These are phyloP conservation scores for Drosophila subpulchrella DNA, from an alignment of 1,140 invertebrate species.

Conservation along the genomic window DNA sequence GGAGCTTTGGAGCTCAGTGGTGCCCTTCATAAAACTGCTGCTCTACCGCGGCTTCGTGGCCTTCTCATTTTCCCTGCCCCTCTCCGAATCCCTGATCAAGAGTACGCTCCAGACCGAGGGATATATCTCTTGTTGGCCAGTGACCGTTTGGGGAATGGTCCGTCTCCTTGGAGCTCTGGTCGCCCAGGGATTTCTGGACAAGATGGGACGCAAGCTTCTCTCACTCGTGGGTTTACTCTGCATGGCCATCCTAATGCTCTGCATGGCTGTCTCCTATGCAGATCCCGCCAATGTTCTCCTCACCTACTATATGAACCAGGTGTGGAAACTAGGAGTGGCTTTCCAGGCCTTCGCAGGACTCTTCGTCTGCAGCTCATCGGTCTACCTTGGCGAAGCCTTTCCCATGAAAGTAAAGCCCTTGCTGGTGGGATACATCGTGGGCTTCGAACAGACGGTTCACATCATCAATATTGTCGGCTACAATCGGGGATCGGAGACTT, in stretches of 20 bases:
- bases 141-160: constrained; percentile 49
- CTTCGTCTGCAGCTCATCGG: constrained; percentile 54
- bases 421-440: constrained; percentile 48
- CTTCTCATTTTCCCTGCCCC: constrained; percentile 64
- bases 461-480: constrained; percentile 61
- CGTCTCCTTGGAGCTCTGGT: constrained; percentile 53
- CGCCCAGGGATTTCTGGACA: constrained; percentile 39
- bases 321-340: constrained; percentile 47
- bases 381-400: constrained; percentile 69
- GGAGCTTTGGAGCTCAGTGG: constrained; percentile 29
- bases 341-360: constrained; percentile 68
- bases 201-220: constrained; percentile 56
- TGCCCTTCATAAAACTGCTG: constrained; percentile 58
- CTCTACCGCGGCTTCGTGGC: constrained; percentile 62
- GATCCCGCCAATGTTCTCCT: constrained; percentile 1
- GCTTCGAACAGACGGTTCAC: constrained; percentile 59
- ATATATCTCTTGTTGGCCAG: constrained; percentile 48
- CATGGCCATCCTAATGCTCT: constrained; percentile 63
- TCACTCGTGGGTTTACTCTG: constrained; percentile 48
- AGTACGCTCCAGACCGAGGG: constrained; percentile 29
- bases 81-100: constrained; percentile 45
- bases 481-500: background rate
- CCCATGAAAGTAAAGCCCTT: constrained; percentile 60
- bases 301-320: constrained; percentile 47
- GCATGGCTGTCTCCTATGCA: constrained; percentile 58